phyloP scores from a whole-genome alignment of 2,113 vertebrate genomes.

The Tursiops truncatus region DNA sequence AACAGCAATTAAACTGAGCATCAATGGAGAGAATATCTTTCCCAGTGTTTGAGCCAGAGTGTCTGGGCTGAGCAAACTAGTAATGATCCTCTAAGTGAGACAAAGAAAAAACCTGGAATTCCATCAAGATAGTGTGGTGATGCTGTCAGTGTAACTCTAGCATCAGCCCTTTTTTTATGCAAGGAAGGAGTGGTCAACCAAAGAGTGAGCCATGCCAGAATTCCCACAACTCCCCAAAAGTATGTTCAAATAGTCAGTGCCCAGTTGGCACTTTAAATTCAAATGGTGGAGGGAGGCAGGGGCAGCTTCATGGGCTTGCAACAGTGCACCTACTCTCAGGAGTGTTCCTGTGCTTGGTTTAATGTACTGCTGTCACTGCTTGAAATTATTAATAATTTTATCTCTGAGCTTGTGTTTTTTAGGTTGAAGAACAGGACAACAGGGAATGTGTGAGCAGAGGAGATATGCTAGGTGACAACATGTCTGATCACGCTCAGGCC shows the following conservation, averaged over 20 bases:
- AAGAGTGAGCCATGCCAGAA: neutral
- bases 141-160: too few species aligned
- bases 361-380: neutral
- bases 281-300: neutral
- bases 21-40: neutral
- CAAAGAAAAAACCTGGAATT: neutral
- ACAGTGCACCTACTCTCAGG: accelerated
- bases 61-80: neutral
- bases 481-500: too few species aligned
- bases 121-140: accelerated
- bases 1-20: neutral
- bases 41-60: too few species aligned
- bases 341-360: neutral
- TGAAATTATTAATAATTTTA: neutral
- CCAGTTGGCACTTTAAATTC: neutral
- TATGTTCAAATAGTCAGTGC: too few species aligned
- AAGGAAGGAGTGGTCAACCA: neutral
- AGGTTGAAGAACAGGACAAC: neutral
- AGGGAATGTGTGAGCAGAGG: neutral
- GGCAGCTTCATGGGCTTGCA: too few species aligned
- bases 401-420: neutral
- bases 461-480: neutral
- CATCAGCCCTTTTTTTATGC: too few species aligned
- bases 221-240: neutral
- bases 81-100: neutral